Evolutionary conservation across 2,888 invertebrate genomes (phyloP).

Genomic region (Dascillus cervinus): DNA sequence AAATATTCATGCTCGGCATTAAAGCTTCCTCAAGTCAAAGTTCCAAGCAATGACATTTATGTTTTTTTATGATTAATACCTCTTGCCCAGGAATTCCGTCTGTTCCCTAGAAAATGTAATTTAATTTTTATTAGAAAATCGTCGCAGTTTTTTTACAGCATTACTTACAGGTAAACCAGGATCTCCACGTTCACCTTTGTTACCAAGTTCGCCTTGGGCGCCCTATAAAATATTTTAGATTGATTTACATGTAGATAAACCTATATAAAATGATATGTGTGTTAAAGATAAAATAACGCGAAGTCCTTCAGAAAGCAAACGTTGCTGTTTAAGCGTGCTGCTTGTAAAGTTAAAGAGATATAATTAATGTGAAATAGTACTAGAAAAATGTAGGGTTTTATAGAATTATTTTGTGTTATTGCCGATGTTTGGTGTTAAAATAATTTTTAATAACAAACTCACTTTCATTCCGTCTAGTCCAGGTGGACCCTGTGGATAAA

Average conservation of each 20-base stretch:
- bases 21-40: no score
- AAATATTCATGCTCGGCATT: no score
- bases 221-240: conserved; percentile 61
- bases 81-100: conserved; percentile 90
- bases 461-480: conserved; percentile 96
- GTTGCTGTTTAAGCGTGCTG: no score
- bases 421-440: background rate
- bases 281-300: no score
- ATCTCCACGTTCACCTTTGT: conserved; percentile 88
- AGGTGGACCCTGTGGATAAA: conserved; percentile 77
- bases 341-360: no score
- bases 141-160: conserved; percentile 1
- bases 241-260: no score
- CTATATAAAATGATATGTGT: no score
- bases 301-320: no score
- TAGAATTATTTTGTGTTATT: background rate
- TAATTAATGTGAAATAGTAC: background rate
- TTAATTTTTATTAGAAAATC: no score
- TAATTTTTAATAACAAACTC: conserved; percentile 38
- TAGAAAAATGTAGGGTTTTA: background rate
- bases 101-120: conserved; percentile 71
- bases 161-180: conserved; percentile 84
- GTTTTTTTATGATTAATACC: conserved; percentile 53
- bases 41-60: no score
- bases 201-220: conserved; percentile 86